Conservation (phyloP, 1,140 invertebrate species). For the Pseudomyrmex pallidus region DNA sequence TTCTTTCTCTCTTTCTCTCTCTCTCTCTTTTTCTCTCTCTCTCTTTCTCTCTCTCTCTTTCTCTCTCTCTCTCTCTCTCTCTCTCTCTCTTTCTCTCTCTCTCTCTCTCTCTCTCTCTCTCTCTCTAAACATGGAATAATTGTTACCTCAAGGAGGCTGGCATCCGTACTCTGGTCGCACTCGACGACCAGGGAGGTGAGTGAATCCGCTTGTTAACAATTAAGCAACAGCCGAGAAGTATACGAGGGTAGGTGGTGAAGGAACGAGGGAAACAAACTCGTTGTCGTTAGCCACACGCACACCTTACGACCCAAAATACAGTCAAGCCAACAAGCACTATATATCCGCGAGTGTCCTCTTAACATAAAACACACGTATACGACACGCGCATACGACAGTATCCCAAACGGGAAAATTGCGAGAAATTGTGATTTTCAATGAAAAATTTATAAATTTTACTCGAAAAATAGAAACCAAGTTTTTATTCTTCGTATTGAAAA, state of each 20-base stretch:
- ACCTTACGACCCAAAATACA: slow-evolving; percentile 21
- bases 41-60: slow-evolving; percentile 44
- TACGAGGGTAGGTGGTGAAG: slow-evolving; percentile 25
- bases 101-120: slow-evolving; percentile 27
- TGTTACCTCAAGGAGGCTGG: slow-evolving; percentile 99
- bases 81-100: slow-evolving; percentile 24
- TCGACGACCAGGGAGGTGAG: slow-evolving; percentile 99
- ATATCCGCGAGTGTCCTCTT: slow-evolving; percentile 13
- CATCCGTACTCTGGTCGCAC: slow-evolving; percentile 99
- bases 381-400: background rate
- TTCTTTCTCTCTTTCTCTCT: background rate
- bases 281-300: slow-evolving; percentile 32
- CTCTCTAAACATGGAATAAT: no score
- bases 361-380: background rate
- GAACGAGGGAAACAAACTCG: slow-evolving; percentile 22
- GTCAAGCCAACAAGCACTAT: background rate
- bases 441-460: background rate
- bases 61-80: slow-evolving; percentile 46
- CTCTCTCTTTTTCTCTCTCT: slow-evolving; percentile 63
- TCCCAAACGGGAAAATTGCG: slow-evolving; percentile 1
- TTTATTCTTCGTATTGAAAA: background rate
- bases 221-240: slow-evolving; percentile 66
- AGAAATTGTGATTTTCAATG: background rate
- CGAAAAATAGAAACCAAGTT: no score
- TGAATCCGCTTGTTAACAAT: slow-evolving; percentile 85